Base-by-base conservation (phyloP, 2,888 invertebrate species). In the Synergus gifuensis region DNA sequence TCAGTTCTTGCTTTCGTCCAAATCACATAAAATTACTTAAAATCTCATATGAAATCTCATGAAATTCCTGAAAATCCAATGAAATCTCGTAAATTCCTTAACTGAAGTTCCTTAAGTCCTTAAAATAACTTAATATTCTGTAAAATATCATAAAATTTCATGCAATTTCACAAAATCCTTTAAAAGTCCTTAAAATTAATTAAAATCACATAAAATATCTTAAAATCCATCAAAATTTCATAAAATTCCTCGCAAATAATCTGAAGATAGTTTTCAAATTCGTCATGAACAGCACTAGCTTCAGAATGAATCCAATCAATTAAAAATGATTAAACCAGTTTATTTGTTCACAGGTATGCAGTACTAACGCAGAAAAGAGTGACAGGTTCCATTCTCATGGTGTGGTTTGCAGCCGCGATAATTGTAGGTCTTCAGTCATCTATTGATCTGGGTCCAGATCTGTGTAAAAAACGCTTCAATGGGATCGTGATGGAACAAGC, bases 381-480 rank as follows among this genome's bases (percentile, higher is more conserved):
- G 83, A 94, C 95, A 0, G 87, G 93, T 0, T 89, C 94, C 0
- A 92, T 95, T 16, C 79, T 95, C 16, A 73, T 92, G 5, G 93
- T 95, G 14, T 96, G 96, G 94, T 80, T 92, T 3, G 83, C 94
- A 14, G 94, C 95, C 69, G 92, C 94, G 0, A 86, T 92, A 2
- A 92, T 94, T 7, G 94, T 95, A 0, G 94, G 93, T 0, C 87
- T 94, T 0, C 96, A 96, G 84, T 95, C 95, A 73, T 93, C 93
- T 62, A 89, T 94, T 42, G 93, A 93, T 14, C 89, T 95, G 0
- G 95, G 95, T 40, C 96, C 95, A 79, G 95, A 96, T 86, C 96
- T 96, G 87, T 96, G 96, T 89, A 93, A 93, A 11, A 93, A 95
- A 4, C 90, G 91, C 49, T 93, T 94, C 84, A 89, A 88, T 67